phyloP scores from a whole-genome alignment of 2,113 vertebrate genomes.

The Agapornis roseicollis region DNA sequence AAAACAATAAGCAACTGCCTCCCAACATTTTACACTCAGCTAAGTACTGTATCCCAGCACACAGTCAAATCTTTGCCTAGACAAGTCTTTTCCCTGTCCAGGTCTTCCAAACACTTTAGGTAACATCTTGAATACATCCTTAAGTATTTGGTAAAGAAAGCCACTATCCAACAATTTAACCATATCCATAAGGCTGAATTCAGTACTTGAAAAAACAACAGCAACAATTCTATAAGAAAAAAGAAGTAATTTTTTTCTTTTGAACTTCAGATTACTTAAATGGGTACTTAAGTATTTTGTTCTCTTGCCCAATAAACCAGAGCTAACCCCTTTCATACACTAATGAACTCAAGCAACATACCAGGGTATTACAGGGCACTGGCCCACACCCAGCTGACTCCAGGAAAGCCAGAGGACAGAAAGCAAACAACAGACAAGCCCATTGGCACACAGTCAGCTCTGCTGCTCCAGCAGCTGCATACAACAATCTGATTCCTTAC shows the following conservation, averaged over 20 bases:
- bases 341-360: background rate
- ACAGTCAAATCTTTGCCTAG: background rate
- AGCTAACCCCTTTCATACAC: background rate
- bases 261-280: background rate
- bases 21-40: background rate
- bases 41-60: background rate
- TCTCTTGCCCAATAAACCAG: background rate
- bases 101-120: background rate
- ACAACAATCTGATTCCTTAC: accelerated
- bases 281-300: background rate
- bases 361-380: background rate
- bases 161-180: background rate
- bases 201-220: background rate
- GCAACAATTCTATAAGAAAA: background rate
- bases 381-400: background rate
- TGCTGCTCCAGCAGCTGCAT: background rate
- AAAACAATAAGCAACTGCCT: background rate
- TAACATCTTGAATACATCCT: background rate
- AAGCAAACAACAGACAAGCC: background rate
- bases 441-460: background rate
- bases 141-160: background rate
- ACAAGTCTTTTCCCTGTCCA: background rate
- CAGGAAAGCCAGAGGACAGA: background rate
- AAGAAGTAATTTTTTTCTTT: background rate
- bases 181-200: background rate